Evolutionary conservation across 1,140 invertebrate genomes (phyloP).

Genomic region (Drosophila sulfurigaster): DNA sequence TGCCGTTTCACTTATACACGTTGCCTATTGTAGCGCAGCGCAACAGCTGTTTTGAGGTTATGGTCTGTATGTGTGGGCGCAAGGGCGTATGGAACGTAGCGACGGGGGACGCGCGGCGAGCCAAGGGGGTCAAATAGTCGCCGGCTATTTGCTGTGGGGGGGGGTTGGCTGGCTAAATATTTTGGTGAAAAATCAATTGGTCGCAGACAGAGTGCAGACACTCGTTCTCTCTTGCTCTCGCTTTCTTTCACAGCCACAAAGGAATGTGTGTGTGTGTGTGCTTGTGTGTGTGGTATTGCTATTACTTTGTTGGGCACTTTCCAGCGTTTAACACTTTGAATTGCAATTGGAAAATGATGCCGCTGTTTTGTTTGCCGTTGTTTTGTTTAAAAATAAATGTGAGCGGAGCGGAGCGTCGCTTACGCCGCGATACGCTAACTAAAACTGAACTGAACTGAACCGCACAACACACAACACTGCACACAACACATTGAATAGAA

Average conservation of each 20-base stretch:
- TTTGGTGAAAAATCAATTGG: constrained; percentile 77
- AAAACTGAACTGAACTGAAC: constrained; percentile 50
- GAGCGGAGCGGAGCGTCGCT: constrained; percentile 47
- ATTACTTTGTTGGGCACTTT: not conserved
- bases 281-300: not conserved
- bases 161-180: constrained; percentile 15
- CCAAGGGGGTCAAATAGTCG: constrained; percentile 11
- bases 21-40: constrained; percentile 34
- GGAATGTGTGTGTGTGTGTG: constrained; percentile 1
- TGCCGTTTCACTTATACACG: constrained; percentile 11
- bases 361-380: constrained; percentile 8
- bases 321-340: not conserved
- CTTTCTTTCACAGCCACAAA: constrained; percentile 12
- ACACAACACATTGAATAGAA: constrained; percentile 24
- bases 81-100: not conserved
- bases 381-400: constrained; percentile 59
- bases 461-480: constrained; percentile 23
- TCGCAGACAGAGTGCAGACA: constrained; percentile 24
- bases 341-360: not conserved
- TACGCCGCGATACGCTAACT: constrained; percentile 47
- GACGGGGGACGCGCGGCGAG: too few relatives aligned
- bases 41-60: constrained; percentile 74
- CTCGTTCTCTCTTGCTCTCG: constrained; percentile 11
- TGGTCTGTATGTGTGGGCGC: constrained; percentile 16
- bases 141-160: constrained; percentile 19